Percentiles rank a stretch among this genome's conserved stretches.
Conservation (phyloP, 2,797 vertebrate genomes). For the Pogoniulus pusillus region DNA sequence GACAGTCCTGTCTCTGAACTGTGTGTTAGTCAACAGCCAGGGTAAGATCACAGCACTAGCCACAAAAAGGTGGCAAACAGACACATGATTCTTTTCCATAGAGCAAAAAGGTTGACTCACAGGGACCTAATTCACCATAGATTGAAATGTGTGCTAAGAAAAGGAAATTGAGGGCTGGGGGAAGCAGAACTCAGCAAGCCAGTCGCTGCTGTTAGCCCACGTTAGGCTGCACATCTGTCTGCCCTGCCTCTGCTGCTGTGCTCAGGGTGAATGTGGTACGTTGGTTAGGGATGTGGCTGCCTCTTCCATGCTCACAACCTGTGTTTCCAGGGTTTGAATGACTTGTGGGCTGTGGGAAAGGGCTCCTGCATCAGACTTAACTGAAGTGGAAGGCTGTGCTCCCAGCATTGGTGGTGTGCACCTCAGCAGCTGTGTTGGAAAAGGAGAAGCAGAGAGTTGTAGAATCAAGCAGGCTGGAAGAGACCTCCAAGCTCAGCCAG, state of each 20-base stretch:
- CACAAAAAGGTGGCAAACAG: neutral
- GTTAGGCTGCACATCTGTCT: neutral
- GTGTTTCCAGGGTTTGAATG: neutral
- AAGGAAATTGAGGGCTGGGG: neutral
- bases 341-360: fast-evolving
- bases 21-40: neutral
- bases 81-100: neutral
- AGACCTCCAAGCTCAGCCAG: no score
- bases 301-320: neutral
- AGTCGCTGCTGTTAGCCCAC: neutral
- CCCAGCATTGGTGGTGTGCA: fast-evolving
- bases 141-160: neutral
- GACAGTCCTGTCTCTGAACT: neutral
- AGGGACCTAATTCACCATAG: neutral
- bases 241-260: neutral
- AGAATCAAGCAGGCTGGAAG: no score
- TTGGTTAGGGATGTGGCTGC: fast-evolving
- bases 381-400: neutral
- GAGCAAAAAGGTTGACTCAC: neutral
- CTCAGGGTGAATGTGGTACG: neutral
- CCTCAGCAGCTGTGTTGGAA: neutral
- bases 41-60: neutral
- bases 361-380: neutral
- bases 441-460: neutral
- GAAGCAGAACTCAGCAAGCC: neutral